Evolutionary conservation across 2,797 vertebrate genomes (phyloP).

Genomic region (Anguilla obscura): DNA sequence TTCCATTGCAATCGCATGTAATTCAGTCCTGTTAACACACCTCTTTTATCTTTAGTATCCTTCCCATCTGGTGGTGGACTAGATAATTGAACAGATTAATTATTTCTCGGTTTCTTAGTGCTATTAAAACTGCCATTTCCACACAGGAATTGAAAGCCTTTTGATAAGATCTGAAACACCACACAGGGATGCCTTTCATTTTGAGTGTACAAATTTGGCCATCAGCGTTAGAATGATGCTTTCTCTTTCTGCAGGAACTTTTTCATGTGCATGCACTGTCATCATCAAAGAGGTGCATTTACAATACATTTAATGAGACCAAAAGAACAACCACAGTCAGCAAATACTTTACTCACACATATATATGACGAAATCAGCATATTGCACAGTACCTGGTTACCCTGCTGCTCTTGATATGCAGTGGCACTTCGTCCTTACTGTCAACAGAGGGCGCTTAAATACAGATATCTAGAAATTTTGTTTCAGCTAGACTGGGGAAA

Average conservation of each 20-base stretch:
- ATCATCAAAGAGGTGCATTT: not conserved
- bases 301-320: not conserved
- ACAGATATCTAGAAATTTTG: not conserved
- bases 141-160: not conserved
- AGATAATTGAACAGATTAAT: not conserved
- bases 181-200: not conserved
- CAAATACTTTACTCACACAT: not conserved
- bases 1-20: not conserved
- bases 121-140: not conserved
- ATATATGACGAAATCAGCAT: not conserved
- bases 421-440: not conserved
- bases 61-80: not conserved
- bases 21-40: not conserved
- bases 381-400: not conserved
- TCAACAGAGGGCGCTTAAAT: constrained; percentile 3
- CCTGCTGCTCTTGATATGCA: not conserved
- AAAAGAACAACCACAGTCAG: not conserved
- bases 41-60: not conserved
- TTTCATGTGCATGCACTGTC: not conserved
- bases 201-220: not conserved
- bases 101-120: not conserved
- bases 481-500: not conserved
- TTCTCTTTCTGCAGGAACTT: not conserved
- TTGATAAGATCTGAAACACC: not conserved
- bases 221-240: not conserved